A percentile compares a stretch with the other conserved stretches of the same genome.
phyloP scores from a whole-genome alignment of 1,140 invertebrate genomes.

The Drosophila parvula region DNA sequence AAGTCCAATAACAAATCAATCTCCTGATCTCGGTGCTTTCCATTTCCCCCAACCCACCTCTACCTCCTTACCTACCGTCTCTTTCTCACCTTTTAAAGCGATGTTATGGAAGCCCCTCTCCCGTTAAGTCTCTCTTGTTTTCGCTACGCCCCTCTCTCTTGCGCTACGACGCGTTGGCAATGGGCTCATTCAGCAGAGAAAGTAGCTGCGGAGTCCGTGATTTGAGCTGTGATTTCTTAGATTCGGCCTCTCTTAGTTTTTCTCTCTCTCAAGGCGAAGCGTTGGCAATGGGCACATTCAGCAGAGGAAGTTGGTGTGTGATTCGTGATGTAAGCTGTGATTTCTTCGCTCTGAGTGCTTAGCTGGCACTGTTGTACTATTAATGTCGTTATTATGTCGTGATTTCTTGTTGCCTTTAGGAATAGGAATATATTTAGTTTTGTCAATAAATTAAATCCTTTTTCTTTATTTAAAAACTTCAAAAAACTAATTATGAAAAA shows the following conservation, averaged over 20 bases:
- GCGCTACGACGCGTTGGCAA: constrained; percentile 14
- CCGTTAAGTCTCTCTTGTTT: constrained; percentile 6
- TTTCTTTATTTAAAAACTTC: no score
- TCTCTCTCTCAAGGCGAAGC: not conserved
- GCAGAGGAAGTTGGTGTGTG: not conserved
- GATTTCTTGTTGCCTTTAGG: not conserved
- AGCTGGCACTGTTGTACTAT: not conserved
- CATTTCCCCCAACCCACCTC: not conserved
- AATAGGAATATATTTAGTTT: no score
- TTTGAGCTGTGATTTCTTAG: constrained; percentile 10
- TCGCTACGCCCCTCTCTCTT: constrained; percentile 1
- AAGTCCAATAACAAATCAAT: constrained; percentile 58
- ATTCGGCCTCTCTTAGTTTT: not conserved
- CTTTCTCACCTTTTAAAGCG: constrained; percentile 12
- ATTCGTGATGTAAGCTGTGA: constrained; percentile 5
- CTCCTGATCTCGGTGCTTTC: constrained; percentile 4
- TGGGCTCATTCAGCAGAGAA: constrained; percentile 31
- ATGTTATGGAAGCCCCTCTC: constrained; percentile 36
- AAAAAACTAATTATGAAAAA: no score
- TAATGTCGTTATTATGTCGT: no score
- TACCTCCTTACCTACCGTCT: constrained; percentile 6
- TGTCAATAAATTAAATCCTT: no score
- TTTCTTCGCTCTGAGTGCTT: not conserved
- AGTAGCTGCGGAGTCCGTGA: not conserved
- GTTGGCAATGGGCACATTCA: constrained; percentile 16